Percentiles rank a stretch among this genome's conserved stretches.
Evolutionary conservation across 2,888 invertebrate species (phyloP).

Genomic region (Sinhomidia bicolor): DNA sequence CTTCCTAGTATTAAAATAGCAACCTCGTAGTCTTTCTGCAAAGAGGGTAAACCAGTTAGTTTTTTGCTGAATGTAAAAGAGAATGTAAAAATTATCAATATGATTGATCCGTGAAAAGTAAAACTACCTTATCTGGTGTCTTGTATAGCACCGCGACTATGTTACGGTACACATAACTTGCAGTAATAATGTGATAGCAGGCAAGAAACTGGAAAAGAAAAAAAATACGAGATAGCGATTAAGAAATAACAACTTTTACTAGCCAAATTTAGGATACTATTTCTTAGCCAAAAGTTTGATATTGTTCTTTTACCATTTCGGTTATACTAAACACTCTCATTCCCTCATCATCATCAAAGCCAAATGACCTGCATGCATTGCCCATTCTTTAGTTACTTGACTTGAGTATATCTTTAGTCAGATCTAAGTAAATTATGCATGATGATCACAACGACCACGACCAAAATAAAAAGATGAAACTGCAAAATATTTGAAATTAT

Average conservation of each 20-base stretch:
- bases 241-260: not conserved
- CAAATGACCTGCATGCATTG: conserved; percentile 9
- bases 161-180: not conserved
- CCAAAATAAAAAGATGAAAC: no score
- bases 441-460: no score
- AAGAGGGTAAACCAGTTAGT: no score
- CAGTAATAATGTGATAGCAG: not conserved
- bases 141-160: not conserved
- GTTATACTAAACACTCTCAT: conserved; percentile 1
- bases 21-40: not conserved
- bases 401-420: no score
- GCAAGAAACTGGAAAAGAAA: conserved; percentile 1
- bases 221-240: not conserved
- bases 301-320: conserved; percentile 14
- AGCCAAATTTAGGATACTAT: not conserved
- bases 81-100: no score
- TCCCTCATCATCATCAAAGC: not conserved
- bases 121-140: no score
- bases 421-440: no score
- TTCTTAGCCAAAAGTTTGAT: not conserved
- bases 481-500: no score
- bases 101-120: no score
- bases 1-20: not conserved
- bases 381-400: not conserved
- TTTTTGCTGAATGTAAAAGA: no score